Base-by-base conservation (phyloP, 2,113 vertebrate species). In the Actinemys pallida region DNA sequence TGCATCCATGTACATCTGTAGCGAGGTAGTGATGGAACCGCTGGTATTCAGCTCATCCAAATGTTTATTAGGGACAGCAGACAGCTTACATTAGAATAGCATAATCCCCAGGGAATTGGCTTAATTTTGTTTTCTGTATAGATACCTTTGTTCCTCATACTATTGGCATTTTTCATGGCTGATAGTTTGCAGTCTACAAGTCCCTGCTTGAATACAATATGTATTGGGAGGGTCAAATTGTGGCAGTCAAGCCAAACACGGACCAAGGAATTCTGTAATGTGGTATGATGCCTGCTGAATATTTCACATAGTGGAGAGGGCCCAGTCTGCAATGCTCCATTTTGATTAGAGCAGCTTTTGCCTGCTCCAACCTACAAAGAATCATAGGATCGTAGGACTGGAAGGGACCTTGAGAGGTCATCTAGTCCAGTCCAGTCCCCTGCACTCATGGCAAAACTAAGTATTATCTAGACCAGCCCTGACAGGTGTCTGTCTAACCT, bases 21-120 rank as follows among this genome's bases (percentile, higher is more conserved):
- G 50, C 50, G 5, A 16, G 24, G 19, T 11, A 91, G 47, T 69
- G 50, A 87, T 31, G 94, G 50, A 5, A 1, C 53, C 88, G 84
- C 76, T 92, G 82, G 7, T 90, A 79, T 93, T 93, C 54, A 86
- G 47, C n/a, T 80, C 54, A 80, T 9, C 85, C 83, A 69, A 80
- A 24, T 31, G 72, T 54, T 88, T 45, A 1, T 19, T 11, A 52
- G 72, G 72, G 87, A 89, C 75, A 80, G 87, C 27, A 88, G 47
- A 95, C 81, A 19, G 49, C 62, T 52, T 62, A n/a, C 52, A 4
- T 84, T 78, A 80, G 2, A 10, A 27, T 24, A 75, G 1, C 0
- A 2, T 3, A 2, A 5, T 9, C 53, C 92, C 35, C 50, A 10
- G 53, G 2, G 14, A 0, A 4, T 3, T 42, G 45, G 13, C 85